These are phyloP conservation scores for Prenolepis imparis DNA, from an alignment of 2,888 invertebrate species.

Conservation along the genomic window DNA sequence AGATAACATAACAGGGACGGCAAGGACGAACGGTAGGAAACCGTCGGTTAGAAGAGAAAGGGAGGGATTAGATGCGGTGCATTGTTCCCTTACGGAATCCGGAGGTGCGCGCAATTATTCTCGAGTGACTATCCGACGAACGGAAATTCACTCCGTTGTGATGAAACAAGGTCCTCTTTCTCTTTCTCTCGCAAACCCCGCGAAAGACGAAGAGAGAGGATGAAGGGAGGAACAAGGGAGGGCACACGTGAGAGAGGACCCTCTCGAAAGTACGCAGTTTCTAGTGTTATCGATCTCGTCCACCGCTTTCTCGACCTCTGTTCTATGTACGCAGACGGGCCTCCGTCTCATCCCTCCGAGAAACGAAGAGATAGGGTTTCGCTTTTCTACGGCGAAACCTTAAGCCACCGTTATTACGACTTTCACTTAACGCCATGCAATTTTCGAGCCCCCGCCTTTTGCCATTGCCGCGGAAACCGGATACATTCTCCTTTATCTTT, in stretches of 20 bases:
- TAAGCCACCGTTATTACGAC: constrained; percentile 62
- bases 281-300: constrained; percentile 51
- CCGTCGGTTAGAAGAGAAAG: not conserved
- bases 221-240: not conserved
- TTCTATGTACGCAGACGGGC: constrained; percentile 29
- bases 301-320: constrained; percentile 38
- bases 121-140: constrained; percentile 54
- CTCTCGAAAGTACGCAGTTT: constrained; percentile 49
- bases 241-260: constrained; percentile 28
- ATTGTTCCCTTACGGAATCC: constrained; percentile 51
- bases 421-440: constrained; percentile 56
- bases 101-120: constrained; percentile 59
- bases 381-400: constrained; percentile 25
- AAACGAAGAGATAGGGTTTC: constrained; percentile 44
- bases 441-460: constrained; percentile 30
- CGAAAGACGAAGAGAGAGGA: not conserved
- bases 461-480: not conserved
- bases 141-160: constrained; percentile 48
- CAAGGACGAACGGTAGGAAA: constrained; percentile 32
- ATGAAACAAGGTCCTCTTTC: constrained; percentile 47
- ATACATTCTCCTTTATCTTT: constrained; percentile 24
- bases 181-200: constrained; percentile 13
- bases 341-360: not conserved
- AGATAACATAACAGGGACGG: constrained; percentile 21
- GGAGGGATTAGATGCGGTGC: not conserved